Base-by-base conservation (phyloP, 2,888 invertebrate species). In the Gnatocerus cornutus region DNA sequence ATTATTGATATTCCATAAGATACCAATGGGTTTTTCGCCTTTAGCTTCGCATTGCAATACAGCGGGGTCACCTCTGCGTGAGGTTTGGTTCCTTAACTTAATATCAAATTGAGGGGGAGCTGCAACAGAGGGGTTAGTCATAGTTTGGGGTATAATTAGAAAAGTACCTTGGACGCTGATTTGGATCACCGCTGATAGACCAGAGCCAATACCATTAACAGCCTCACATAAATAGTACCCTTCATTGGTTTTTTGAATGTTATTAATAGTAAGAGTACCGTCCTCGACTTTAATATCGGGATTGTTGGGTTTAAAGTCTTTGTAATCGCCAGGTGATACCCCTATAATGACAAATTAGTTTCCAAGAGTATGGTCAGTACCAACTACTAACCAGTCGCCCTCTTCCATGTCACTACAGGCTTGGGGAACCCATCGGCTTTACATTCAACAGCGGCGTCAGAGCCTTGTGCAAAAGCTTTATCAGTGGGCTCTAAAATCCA, bases 171-270 rank as follows among this genome's bases (percentile, higher is more conserved):
- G 97, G 41, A 98, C 97, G 77, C 94, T 96, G 74, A 98, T 93
- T 78, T 94, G 90, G 77, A 97, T 95, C 14, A 98, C 96, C 76
- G 97, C 97, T 61, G 97, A 98, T 30, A 98, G 88, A 80, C 96
- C 97, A 71, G 96, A 94, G 71, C 97, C 97, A 78, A 98, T 97
- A 78, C 97, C 96, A 85, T 98, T 98, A 52, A 95, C 95, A 68
- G 97, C 97, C 86, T 98, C 97, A 83, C 98, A 98, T 45, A 98
- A 88, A 84, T 97, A 98, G 83, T 96, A 96, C 14, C 97, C 97
- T 86, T 97, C 96, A 82, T 97, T 97, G 13, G 92, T 93, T 86
- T 97, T 97, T 84, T 94, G 94, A 75, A 97, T 96, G 80, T 96
- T 95, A 78, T 92, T 90, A 80, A 98, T 93, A 68, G 93, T 90